Evolutionary conservation across 2,797 vertebrate genomes (phyloP), one percentile per base, ranked within the genome.

Genomic region (Poeciliopsis gracilis): DNA sequence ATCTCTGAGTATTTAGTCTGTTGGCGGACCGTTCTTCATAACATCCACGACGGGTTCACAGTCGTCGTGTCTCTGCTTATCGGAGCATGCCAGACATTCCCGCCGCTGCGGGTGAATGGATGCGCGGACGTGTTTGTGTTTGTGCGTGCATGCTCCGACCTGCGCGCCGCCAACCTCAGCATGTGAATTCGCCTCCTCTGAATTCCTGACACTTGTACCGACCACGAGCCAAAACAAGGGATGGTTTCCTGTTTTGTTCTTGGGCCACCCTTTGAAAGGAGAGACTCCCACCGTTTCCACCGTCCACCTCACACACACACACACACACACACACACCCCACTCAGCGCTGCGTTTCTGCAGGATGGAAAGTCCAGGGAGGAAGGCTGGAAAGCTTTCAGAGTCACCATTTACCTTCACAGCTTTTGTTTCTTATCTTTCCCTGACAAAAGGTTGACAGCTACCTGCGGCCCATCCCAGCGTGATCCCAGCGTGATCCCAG

Each of bases 191-290:
- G 89, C 82, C 88, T 85, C 75, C 76, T 87, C 79, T 59, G 91
- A 89, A 94, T 93, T 92, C 93, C 91, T 90, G 93, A 95, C 91
- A 91, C 91, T 94, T 93, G 91, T 92, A 87, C 80, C 38, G 77
- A 84, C 83, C 86, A 79, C 63, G 77, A 92, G 88, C 89, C 92
- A 94, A 93, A 95, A 94, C 91, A 92, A 90, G 80, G 83, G 90
- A 91, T 78, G 78, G 81, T 87, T 94, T 95, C 94, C 93, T 94
- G 93, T 94, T 94, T 92, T 94, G 87, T 90, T 91, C 91, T 88
- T 76, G 5, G 86, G 86, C 16, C 57, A 55, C 25, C 80, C 86
- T 93, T 93, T 91, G 86, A 90, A 94, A 94, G 84, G 30, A 72
- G 85, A 93, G 82, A 90, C 91, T 82, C 84, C 86, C 78, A 80